Evolutionary conservation across 1,140 invertebrate genomes (phyloP).

Genomic region (Proctacanthus coquilletti): DNA sequence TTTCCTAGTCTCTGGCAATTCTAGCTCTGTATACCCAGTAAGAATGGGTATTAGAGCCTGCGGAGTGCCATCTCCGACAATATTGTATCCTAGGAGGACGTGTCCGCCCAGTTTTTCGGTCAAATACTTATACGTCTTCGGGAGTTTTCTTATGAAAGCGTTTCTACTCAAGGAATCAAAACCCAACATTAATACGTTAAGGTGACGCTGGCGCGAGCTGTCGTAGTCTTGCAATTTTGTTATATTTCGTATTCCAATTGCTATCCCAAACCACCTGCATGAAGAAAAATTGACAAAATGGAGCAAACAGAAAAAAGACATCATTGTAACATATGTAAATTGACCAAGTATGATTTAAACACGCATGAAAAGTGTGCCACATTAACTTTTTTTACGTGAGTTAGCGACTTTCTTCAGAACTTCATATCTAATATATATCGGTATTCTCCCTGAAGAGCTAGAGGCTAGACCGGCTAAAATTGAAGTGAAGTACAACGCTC

Average conservation of each 20-base stretch:
- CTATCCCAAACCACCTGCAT: conserved; percentile 23
- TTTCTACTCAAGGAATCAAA: conserved; percentile 83
- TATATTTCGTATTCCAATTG: conserved; percentile 19
- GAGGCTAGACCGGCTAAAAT: too few species aligned
- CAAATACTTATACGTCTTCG: conserved; percentile 63
- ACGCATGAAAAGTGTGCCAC: too few species aligned
- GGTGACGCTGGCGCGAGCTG: conserved; percentile 13
- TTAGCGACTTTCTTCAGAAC: too few species aligned
- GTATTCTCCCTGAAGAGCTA: too few species aligned
- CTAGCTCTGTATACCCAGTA: conserved; percentile 75
- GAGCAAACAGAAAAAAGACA: not conserved
- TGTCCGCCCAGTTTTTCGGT: conserved; percentile 48
- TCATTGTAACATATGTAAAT: too few species aligned
- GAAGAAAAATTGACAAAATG: not conserved
- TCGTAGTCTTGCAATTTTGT: not conserved
- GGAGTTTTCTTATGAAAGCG: conserved; percentile 72
- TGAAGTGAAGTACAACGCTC: too few species aligned
- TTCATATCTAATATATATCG: too few species aligned
- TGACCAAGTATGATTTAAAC: too few species aligned
- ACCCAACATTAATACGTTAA: conserved; percentile 74
- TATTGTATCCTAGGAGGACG: conserved; percentile 73
- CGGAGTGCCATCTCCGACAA: conserved; percentile 87
- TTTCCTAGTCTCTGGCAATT: conserved; percentile 73
- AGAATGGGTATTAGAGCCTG: conserved; percentile 84
- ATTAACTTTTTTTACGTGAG: too few species aligned